Evolutionary conservation across 2,113 vertebrate genomes (phyloP).

Genomic region (Lonchura striata): DNA sequence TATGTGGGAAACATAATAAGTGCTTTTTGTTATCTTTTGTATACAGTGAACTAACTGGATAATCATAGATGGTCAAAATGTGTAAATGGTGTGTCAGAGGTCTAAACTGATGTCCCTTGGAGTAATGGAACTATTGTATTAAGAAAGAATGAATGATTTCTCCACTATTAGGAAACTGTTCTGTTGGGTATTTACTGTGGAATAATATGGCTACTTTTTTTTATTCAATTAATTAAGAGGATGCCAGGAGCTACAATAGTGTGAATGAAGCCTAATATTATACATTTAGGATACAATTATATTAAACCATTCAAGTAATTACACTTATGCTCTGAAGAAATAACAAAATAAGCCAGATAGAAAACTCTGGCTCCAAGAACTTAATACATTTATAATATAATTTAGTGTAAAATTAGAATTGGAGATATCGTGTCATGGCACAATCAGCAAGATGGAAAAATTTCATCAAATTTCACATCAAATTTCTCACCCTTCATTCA

Average conservation of each 20-base stretch:
- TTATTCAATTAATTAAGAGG: neutral
- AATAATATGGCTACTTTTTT: neutral
- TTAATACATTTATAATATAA: neutral
- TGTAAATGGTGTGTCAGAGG: neutral
- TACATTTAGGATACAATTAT: neutral
- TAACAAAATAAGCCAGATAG: neutral
- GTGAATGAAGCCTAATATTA: neutral
- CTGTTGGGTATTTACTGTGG: neutral
- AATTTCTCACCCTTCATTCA: neutral
- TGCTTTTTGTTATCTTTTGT: neutral
- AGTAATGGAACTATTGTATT: neutral
- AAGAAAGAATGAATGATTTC: neutral
- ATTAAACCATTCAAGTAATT: neutral
- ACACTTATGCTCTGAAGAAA: neutral
- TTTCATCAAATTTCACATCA: neutral
- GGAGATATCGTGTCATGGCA: neutral
- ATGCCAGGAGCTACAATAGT: neutral
- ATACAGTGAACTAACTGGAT: neutral
- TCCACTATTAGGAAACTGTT: neutral
- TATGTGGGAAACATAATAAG: neutral
- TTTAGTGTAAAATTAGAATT: neutral
- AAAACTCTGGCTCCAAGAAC: neutral
- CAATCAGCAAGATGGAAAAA: neutral
- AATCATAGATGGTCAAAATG: neutral
- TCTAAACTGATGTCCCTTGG: neutral